These are phyloP conservation scores for Hyla sarda DNA, from an alignment of 2,113 vertebrate species.

Conservation along the genomic window DNA sequence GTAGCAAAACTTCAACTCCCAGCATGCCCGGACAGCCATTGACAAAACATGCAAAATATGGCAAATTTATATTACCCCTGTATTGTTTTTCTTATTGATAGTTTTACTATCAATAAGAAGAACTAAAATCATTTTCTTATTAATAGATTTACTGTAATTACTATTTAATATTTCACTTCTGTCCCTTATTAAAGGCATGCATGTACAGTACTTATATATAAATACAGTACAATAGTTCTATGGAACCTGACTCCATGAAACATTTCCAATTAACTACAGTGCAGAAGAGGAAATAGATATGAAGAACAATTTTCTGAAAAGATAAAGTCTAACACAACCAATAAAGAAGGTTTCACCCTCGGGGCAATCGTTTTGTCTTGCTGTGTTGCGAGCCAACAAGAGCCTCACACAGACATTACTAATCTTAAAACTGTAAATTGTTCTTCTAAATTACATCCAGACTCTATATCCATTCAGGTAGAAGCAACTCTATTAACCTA, in stretches of 20 bases:
- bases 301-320: background rate
- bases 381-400: background rate
- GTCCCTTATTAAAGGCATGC: background rate
- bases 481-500: background rate
- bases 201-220: background rate
- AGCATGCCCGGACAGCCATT: no score
- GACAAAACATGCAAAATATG: background rate
- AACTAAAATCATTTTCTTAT: no score
- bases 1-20: no score
- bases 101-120: no score
- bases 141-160: background rate
- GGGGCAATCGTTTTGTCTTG: constrained; percentile 11
- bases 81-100: background rate
- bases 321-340: constrained; percentile 33
- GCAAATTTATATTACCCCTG: background rate
- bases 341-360: constrained; percentile 6
- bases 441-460: background rate
- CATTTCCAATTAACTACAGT: constrained; percentile 2
- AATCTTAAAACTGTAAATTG: constrained; percentile 6
- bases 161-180: background rate
- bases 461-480: background rate
- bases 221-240: background rate
- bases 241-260: background rate
- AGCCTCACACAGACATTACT: background rate
- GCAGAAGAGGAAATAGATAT: constrained; percentile 18